Evolutionary conservation across 23 tunicate genomes (phyloP).

Genomic region (Botrylloides violaceus): DNA sequence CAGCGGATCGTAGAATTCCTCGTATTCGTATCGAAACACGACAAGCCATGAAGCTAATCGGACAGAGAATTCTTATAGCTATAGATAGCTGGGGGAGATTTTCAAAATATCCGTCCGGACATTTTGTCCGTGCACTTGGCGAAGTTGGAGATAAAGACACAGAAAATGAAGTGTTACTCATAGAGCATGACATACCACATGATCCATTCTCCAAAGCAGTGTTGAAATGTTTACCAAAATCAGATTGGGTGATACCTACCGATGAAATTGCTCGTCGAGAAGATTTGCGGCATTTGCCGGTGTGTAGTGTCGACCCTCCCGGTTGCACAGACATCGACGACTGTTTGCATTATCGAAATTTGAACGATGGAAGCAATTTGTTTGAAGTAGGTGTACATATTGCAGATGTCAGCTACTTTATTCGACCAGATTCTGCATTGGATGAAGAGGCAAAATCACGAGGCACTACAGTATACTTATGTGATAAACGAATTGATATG

Average conservation of each 20-base stretch:
- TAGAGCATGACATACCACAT: constrained; percentile 97
- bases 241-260: constrained; percentile 76
- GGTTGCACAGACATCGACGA: constrained; percentile 99
- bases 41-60: constrained; percentile 74
- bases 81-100: constrained; percentile 89
- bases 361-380: constrained; percentile 39
- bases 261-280: constrained; percentile 54
- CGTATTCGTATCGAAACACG: constrained; percentile 88
- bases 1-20: constrained; percentile 91
- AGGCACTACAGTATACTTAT: constrained; percentile 93
- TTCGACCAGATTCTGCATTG: constrained; percentile 73
- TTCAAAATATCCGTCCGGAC: constrained; percentile 98
- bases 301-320: constrained; percentile 98
- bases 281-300: constrained; percentile 67
- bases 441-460: constrained; percentile 79
- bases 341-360: constrained; percentile 64
- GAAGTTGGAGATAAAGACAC: constrained; percentile 94
- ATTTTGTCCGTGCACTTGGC: constrained; percentile 93
- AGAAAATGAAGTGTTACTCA: constrained; percentile 86
- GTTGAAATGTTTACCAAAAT: constrained; percentile 77
- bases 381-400: constrained; percentile 98
- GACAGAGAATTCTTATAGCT: constrained; percentile 85
- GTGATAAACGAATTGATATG: constrained; percentile 99
- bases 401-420: constrained; percentile 96
- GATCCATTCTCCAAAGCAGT: constrained; percentile 97